Conservation (phyloP, 2,113 vertebrate genomes). For the Clinocottus analis region DNA sequence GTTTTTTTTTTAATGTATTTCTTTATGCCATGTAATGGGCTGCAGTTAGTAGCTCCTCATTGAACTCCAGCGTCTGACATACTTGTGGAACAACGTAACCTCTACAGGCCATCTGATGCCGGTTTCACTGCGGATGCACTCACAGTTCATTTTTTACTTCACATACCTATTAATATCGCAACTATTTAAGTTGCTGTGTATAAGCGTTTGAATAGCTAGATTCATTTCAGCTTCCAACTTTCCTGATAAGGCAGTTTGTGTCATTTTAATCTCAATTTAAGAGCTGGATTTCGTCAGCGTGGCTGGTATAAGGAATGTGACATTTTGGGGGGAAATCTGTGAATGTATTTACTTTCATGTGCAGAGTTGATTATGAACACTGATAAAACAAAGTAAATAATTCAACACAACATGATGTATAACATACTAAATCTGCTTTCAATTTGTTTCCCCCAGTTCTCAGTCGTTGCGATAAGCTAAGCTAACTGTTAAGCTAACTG, state of each 20-base stretch:
- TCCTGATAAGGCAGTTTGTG: background rate
- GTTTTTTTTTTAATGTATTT: background rate
- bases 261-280: background rate
- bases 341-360: background rate
- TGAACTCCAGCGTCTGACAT: background rate
- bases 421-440: background rate
- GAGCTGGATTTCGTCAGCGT: background rate
- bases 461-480: background rate
- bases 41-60: background rate
- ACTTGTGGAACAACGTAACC: background rate
- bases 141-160: background rate
- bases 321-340: background rate
- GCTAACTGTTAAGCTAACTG: background rate
- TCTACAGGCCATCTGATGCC: background rate
- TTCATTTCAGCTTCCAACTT: background rate
- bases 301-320: background rate
- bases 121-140: background rate
- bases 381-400: background rate
- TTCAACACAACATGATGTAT: background rate
- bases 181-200: background rate
- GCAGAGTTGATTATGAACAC: background rate
- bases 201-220: background rate
- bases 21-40: background rate
- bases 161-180: conserved; percentile 9
- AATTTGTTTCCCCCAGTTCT: background rate